Percentiles rank a stretch among this genome's conserved stretches.
phyloP scores from a whole-genome alignment of 2,113 vertebrate species.

The Sakesphorus luctuosus region DNA sequence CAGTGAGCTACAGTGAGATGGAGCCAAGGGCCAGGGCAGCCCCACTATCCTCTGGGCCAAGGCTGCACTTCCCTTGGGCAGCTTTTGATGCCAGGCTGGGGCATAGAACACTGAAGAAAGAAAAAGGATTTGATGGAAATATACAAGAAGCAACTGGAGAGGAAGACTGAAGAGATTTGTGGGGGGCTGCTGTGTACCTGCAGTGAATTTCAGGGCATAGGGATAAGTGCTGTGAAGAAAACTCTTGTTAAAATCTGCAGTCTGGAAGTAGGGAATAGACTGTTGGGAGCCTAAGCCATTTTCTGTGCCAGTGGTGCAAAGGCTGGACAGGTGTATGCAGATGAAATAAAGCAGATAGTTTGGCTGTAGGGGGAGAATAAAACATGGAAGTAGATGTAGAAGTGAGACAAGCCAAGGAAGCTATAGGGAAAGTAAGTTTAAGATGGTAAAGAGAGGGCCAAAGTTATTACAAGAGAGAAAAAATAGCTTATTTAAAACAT shows the following conservation, averaged over 20 bases:
- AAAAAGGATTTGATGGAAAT: neutral
- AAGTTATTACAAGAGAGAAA: neutral
- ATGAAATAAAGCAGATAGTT: neutral
- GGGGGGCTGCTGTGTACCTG: neutral
- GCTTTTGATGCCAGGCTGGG: neutral
- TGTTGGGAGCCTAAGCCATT: neutral
- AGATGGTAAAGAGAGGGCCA: neutral
- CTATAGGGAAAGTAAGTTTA: neutral
- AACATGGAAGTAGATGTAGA: neutral
- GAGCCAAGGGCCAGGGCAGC: neutral
- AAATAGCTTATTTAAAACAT: neutral
- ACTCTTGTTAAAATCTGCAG: neutral
- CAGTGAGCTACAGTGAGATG: neutral
- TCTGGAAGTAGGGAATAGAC: neutral
- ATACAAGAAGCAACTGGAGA: neutral
- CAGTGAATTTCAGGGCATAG: neutral
- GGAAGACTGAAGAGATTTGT: neutral
- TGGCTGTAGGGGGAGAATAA: neutral
- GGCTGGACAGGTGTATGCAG: neutral
- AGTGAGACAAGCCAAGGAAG: neutral
- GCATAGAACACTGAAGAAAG: accelerated
- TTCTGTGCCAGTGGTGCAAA: neutral
- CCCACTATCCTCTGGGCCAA: neutral
- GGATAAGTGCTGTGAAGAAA: neutral
- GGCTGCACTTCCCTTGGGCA: neutral